Evolutionary conservation across 2,797 vertebrate species (phyloP), one percentile per base, ranked within the genome.

Genomic region (Selene dorsalis): DNA sequence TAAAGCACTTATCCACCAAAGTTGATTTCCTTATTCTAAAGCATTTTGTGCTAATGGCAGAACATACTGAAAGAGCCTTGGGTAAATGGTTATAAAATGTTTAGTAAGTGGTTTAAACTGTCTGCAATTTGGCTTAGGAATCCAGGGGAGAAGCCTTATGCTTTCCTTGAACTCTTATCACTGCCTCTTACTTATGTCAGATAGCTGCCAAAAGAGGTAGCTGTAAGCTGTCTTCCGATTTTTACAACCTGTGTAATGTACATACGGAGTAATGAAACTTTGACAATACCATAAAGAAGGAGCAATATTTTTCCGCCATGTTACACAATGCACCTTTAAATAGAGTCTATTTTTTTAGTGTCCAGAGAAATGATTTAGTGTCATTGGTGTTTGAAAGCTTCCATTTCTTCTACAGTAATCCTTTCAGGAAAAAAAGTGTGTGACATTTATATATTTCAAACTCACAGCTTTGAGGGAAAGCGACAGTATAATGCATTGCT

Each of bases 361-460:
- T 83, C 71, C 59, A 38, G 41, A 82, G 60, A 84, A 87, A 90
- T 63, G 67, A 84, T 77, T 79, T 86, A 79, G 85, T 79, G 81
- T 81, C 82, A 81, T 75, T 78, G 79, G 71, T 74, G 82, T 90
- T 85, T 87, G 73, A 86, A 87, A 91, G 84, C 83, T 82, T 90
- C 81, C 50, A 80, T 85, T 91, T 85, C 79, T 83, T 73, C 62
- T 79, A 70, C 82, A 82, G 82, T 89, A 91, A 91, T 91, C 89
- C 85, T 85, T 89, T 86, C 82, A 84, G 77, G 83, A 82, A 85
- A 83, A 83, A 85, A 83, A 87, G 90, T 35, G 69, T 69, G 74
- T 87, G 89, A 87, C 91, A 88, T 92, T 88, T 91, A 86, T 91
- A 88, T 87, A 83, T 92, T 92, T 92, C 81, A 89, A 75, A 88